Evolutionary conservation across 1,140 invertebrate species (phyloP), one percentile per base, ranked within the genome.

Genomic region (Drosophila fuyamai): DNA sequence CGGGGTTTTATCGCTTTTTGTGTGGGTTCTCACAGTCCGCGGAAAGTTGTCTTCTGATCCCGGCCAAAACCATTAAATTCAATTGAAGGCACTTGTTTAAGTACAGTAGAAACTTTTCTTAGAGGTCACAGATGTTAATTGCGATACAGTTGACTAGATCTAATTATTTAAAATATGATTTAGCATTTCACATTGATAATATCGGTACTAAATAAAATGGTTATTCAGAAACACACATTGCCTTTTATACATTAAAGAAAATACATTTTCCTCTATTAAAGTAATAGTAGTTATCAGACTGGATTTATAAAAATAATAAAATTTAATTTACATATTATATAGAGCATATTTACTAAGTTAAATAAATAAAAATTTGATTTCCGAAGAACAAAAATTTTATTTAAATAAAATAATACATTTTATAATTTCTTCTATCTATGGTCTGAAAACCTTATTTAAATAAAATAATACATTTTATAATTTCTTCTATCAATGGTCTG

Each of bases 1-100:
- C 27, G 47, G 48, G 13, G 14, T n/a, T 67, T 71, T 36, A 58
- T 58, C 27, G 18, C 27, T 58, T 40, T 66, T 47, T 16, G 48
- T 36, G 38, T 35, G 43, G 57, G 78, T 81, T 81, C 79, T 77
- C 66, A 66, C 65, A 77, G 72, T 60, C 50, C 55, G 38, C 51
- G 23, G 10, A 32, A 44, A 68, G 50, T 60, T 51, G 40, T 80
- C 57, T 48, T 66, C 73, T 76, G 32, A 66, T 43, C 29, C 65
- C 38, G 18, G 7, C 29, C 43, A 43, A 57, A 53, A 61, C 10
- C 61, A 66, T 66, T 68, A 53, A 66, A 46, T 68, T 66, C 61
- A 68, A 66, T 68, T 66, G 65, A 41, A 68, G 27, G 14, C 43
- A 65, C 62, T 65, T 66, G 47, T 51, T 67, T 9, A 5, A 18